Evolutionary conservation across 2,113 vertebrate genomes (phyloP), one percentile per base, ranked within the genome.

Genomic region (Rhizomys pruinosus): DNA sequence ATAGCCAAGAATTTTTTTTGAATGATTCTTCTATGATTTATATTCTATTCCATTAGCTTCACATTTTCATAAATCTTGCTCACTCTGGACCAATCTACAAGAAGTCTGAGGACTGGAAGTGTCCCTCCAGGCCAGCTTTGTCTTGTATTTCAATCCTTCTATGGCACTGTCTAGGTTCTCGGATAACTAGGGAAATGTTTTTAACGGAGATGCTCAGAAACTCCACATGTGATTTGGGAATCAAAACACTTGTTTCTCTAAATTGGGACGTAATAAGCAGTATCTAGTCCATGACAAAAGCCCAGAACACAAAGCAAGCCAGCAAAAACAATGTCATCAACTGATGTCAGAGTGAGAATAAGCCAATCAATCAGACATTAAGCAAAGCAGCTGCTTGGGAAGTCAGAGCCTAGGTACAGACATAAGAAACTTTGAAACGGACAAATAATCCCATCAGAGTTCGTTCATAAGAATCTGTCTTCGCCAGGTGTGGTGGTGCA

Each of bases 391-490:
- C 34, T 81, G 11, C 73, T 64, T n/a, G n/a, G 68, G 32, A 94
- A 90, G n/a, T 59, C 59, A 39, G 47, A 84, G 37, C 6, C n/a
- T 42, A 71, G 42, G 10, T 39, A 84, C 8, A n/a, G n/a, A n/a
- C n/a, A 13, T 29, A 7, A 84, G n/a, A 91, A 84, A 86, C 17
- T 59, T 64, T 72, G 61, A 90, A 92, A 20, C 20, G 63, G 29
- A 32, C 52, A 87, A 94, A 63, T 74, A 59, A 66, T 13, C 44
- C 57, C 22, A 47, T 2, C 12, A 4, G 37, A 32, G 42, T n/a
- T 92, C 86, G 44, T 84, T 79, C 84, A 64, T 66, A 80, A 42
- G 44, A 71, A 37, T 34, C 78, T 88, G 71, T n/a, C 57, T 80
- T 90, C 57, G n/a, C n/a, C n/a, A n/a, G n/a, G n/a, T n/a, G n/a